phyloP scores from a whole-genome alignment of 2,888 invertebrate genomes.

The Morpho deidamia region DNA sequence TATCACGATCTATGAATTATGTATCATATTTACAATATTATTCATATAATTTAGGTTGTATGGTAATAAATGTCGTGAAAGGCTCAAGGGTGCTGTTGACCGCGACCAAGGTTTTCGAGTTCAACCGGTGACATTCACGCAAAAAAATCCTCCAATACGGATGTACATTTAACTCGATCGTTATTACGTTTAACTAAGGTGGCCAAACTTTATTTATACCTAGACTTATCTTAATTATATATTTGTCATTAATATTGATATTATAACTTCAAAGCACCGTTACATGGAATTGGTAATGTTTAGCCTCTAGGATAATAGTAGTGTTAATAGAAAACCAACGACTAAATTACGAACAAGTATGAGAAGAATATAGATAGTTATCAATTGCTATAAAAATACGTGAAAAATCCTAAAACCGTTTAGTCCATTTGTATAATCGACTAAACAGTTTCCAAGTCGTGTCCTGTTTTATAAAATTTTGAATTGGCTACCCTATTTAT shows the following conservation, averaged over 20 bases:
- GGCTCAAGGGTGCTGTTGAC: conserved; percentile 43
- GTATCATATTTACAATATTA: conserved; percentile 1
- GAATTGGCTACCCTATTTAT: neutral
- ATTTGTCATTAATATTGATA: too few relatives aligned
- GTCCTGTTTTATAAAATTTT: neutral
- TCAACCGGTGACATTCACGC: conserved; percentile 42
- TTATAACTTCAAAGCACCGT: too few relatives aligned
- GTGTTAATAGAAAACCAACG: too few relatives aligned
- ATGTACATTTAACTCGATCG: conserved; percentile 30
- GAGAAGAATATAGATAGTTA: too few relatives aligned
- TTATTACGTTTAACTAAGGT: conserved; percentile 13
- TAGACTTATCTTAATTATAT: neutral
- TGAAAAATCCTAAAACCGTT: too few relatives aligned
- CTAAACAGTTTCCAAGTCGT: too few relatives aligned
- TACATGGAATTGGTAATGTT: too few relatives aligned
- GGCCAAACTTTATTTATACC: neutral
- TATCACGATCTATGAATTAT: conserved; percentile 4
- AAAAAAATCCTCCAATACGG: conserved; percentile 42
- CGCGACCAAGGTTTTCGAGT: conserved; percentile 51
- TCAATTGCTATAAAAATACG: too few relatives aligned
- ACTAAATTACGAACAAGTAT: too few relatives aligned
- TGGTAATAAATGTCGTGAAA: conserved; percentile 31
- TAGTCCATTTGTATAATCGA: too few relatives aligned
- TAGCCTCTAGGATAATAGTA: too few relatives aligned
- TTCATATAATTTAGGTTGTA: conserved; percentile 7